Percentiles rank a stretch among this genome's conserved stretches.
phyloP scores from a whole-genome alignment of 2,113 vertebrate species.

The Climacteris rufus region DNA sequence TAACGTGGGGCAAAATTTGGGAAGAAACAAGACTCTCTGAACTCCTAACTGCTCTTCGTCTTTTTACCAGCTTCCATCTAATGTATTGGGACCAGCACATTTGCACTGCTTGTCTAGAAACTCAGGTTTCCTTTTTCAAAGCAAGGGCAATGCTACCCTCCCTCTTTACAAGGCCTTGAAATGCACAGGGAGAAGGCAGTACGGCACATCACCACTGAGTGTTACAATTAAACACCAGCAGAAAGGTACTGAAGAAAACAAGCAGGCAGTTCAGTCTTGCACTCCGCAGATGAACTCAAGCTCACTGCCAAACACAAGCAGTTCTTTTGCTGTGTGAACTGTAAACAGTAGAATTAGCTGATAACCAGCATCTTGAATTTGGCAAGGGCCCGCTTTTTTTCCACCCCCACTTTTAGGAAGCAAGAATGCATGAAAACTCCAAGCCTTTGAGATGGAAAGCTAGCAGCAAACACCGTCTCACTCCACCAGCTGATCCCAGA shows the following conservation, averaged over 20 bases:
- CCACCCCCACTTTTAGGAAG: background rate
- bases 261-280: background rate
- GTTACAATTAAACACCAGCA: background rate
- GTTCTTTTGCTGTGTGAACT: background rate
- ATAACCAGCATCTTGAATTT: slow-evolving; percentile 2
- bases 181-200: fast-evolving
- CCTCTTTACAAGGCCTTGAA: background rate
- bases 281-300: background rate
- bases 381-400: background rate
- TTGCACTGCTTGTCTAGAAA: background rate
- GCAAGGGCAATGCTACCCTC: background rate
- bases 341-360: slow-evolving; percentile 2
- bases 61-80: background rate
- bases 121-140: background rate
- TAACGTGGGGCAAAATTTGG: background rate
- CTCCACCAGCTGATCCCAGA: slow-evolving; percentile 17
- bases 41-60: background rate
- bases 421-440: background rate
- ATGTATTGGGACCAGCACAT: background rate
- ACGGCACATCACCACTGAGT: fast-evolving
- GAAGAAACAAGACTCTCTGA: background rate
- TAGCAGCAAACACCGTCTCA: background rate
- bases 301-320: background rate
- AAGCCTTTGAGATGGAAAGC: background rate
- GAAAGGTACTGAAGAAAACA: background rate